Base-by-base conservation (phyloP, 2,113 vertebrate genomes). In the Syngnathus scovelli region DNA sequence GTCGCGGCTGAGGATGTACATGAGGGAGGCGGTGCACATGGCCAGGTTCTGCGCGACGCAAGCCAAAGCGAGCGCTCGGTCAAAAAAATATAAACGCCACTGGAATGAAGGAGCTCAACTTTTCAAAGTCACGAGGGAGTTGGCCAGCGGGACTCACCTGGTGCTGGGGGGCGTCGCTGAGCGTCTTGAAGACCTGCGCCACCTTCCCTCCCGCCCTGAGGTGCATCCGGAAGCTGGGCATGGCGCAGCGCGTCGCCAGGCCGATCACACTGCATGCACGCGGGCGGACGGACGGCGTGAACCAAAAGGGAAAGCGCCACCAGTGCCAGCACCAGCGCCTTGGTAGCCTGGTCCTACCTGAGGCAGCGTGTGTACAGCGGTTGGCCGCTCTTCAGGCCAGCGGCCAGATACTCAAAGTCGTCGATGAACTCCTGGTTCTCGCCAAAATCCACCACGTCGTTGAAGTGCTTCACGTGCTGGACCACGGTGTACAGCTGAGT, bases 351-450 rank as follows among this genome's bases (percentile, higher is more conserved):
- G 8, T 51, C 69, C 27, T 46, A 99, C 97, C 97, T 99, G 90
- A 98, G 96, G 94, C 97, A 99, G 90, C 96, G 96, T 37, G 96
- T 99, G 94, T 98, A 98, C 84, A 99, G 93, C 82, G 97, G 97
- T 77, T 98, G 96, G 82, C 93, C 95, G 67, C 91, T 94, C 92
- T 98, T 99, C 89, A 99, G 90, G 84, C 96, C 97, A 59, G 96
- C 96, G 70, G 96, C 91, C 81, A 99, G 91, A 85, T 99, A 99
- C 83, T 99, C 97, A 84, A 99, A 98, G 90, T 99, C 97, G 72
- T 99, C 97, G 0, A 94, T 98, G 78, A 98, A 98, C 87, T 99
- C 97, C 89, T 99, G 97, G 90, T 98, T 98, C 87, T 99, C 97
- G 75, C 97, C 97, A 80, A 99, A 98, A 90, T 99, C 97, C 88